Evolutionary conservation across 2,797 vertebrate species (phyloP).

Genomic region (Caiman crocodilus): DNA sequence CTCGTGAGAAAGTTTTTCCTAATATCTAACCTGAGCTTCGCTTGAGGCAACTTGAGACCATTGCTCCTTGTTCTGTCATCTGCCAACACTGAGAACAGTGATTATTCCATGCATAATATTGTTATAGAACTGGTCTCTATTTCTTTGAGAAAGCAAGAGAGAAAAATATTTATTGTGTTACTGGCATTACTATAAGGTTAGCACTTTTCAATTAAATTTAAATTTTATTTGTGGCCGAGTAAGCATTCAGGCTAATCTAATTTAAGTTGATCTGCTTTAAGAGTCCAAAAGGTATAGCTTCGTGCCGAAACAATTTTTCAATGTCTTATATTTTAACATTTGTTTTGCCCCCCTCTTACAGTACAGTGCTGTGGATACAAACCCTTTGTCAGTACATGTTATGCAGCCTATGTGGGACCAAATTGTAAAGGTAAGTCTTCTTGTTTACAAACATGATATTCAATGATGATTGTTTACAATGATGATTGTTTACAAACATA

Average conservation of each 20-base stretch:
- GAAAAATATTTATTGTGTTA: no score
- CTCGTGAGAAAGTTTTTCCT: no score
- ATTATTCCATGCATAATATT: background rate
- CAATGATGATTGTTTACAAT: no score
- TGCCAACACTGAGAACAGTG: no score
- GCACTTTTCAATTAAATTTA: constrained; percentile 1
- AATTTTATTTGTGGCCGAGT: background rate
- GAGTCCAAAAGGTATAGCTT: background rate
- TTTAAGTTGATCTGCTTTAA: background rate
- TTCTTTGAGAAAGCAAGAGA: background rate
- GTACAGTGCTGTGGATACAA: constrained; percentile 81
- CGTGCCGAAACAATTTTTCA: constrained; percentile 3
- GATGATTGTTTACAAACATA: no score
- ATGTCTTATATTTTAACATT: constrained; percentile 22
- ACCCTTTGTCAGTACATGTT: constrained; percentile 78
- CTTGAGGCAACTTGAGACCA: no score
- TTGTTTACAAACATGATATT: background rate
- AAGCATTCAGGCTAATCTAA: background rate
- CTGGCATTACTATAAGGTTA: background rate
- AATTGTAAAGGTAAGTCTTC: constrained; percentile 76
- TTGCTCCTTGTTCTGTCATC: no score
- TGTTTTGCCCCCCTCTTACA: constrained; percentile 41
- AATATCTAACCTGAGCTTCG: no score
- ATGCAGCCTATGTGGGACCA: constrained; percentile 81
- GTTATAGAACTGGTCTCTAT: background rate